phyloP scores from a whole-genome alignment of 2,888 invertebrate genomes.

The Adineta ricciae region DNA sequence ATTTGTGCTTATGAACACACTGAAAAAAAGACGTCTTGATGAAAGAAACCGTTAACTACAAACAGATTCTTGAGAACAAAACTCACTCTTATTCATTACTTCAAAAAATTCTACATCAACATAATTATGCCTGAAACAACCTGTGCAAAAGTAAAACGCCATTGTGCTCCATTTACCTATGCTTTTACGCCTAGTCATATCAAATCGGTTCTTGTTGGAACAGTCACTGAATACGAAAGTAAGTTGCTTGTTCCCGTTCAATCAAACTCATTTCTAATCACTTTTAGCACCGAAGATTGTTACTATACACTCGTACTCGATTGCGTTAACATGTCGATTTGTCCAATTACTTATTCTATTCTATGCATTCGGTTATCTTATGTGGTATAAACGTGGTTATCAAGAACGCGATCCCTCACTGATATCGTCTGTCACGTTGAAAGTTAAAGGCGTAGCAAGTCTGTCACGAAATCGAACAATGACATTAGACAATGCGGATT shows the following conservation, averaged over 20 bases:
- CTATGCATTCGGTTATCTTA: not conserved
- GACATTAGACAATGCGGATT: slow-evolving; percentile 53
- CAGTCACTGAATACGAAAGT: slow-evolving; percentile 17
- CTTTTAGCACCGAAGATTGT: slow-evolving; percentile 14
- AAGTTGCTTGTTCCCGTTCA: not conserved
- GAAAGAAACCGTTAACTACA: not conserved
- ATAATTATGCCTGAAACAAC: not conserved
- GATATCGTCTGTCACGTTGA: not conserved
- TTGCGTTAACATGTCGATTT: slow-evolving; percentile 14
- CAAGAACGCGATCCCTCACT: not conserved
- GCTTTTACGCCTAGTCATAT: not conserved
- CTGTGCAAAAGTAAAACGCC: not conserved
- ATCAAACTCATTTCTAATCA: not conserved
- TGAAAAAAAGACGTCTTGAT: not conserved
- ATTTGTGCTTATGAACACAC: not conserved
- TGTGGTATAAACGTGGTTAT: slow-evolving; percentile 13
- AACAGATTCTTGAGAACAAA: not conserved
- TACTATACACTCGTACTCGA: not conserved
- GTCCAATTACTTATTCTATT: not conserved
- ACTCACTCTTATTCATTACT: not conserved
- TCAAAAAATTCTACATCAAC: not conserved
- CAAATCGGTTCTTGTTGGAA: not conserved
- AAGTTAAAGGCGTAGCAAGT: slow-evolving; percentile 6
- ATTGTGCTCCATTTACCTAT: not conserved
- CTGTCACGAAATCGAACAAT: slow-evolving; percentile 35